A percentile compares a stretch with the other conserved stretches of the same genome.
phyloP scores from a whole-genome alignment of 2,113 vertebrate genomes.

The Nothoprocta perdicaria region DNA sequence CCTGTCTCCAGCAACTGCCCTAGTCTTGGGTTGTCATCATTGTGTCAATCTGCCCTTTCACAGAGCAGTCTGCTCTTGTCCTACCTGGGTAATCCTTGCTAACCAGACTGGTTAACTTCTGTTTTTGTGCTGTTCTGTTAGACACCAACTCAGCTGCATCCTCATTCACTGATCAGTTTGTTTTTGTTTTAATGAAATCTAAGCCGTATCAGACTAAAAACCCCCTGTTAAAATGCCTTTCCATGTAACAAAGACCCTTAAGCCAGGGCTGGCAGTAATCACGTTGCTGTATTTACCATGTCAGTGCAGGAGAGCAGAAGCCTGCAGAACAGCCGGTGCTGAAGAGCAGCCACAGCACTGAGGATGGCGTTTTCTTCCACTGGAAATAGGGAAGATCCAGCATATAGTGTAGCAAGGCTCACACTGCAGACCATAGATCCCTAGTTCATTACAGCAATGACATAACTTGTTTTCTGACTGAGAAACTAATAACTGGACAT shows the following conservation, averaged over 20 bases:
- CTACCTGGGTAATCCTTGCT: rapidly evolving
- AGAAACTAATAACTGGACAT: neutral
- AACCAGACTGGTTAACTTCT: neutral
- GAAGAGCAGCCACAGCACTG: neutral
- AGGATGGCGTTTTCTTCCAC: neutral
- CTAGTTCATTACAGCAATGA: neutral
- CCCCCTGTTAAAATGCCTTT: neutral
- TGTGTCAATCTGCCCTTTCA: neutral
- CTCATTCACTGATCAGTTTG: neutral
- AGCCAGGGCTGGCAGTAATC: neutral
- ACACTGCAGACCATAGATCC: neutral
- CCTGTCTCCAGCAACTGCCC: neutral
- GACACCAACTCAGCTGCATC: neutral
- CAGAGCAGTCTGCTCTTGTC: neutral
- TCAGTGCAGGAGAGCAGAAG: neutral
- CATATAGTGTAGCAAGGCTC: neutral
- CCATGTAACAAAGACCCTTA: neutral
- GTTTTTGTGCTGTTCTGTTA: neutral
- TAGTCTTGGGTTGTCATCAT: neutral
- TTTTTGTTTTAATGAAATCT: neutral
- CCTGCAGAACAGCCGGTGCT: neutral
- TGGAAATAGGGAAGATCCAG: neutral
- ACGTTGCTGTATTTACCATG: neutral
- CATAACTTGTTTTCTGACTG: neutral
- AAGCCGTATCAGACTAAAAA: neutral